Conservation (phyloP, 2,113 vertebrate genomes). For the Leptobrachium ailaonicum region DNA sequence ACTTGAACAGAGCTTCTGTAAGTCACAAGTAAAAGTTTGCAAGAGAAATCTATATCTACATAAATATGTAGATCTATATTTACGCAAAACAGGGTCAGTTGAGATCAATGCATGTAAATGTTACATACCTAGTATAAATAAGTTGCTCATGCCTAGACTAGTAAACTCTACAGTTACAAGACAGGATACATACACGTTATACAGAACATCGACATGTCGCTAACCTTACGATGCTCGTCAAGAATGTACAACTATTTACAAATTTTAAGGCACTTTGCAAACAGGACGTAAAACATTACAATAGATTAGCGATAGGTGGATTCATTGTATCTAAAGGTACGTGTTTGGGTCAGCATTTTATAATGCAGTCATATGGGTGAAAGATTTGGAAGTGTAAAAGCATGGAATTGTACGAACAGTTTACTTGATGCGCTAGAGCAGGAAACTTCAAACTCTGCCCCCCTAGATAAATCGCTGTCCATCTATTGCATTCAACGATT, state of each 20-base stretch:
- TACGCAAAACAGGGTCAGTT: slow-evolving; percentile 68
- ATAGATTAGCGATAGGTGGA: not conserved
- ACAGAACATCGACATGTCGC: slow-evolving; percentile 74
- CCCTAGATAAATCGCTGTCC: too few species aligned
- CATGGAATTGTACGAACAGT: too few species aligned
- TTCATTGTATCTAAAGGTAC: too few species aligned
- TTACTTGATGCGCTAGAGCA: too few species aligned
- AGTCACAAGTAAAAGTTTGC: slow-evolving; percentile 71
- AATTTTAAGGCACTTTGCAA: slow-evolving; percentile 78
- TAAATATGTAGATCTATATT: not conserved
- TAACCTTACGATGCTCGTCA: slow-evolving; percentile 70
- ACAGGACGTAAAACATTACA: slow-evolving; percentile 52
- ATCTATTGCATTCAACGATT: too few species aligned
- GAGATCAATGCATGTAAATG: slow-evolving; percentile 71
- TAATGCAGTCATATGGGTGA: too few species aligned
- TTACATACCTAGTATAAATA: slow-evolving; percentile 73
- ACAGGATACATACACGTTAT: slow-evolving; percentile 74
- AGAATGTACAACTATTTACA: slow-evolving; percentile 75
- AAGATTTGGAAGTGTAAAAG: too few species aligned
- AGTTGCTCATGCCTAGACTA: slow-evolving; percentile 74
- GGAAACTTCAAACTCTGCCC: too few species aligned
- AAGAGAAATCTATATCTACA: slow-evolving; percentile 63
- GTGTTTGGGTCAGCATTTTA: too few species aligned
- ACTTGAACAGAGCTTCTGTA: slow-evolving; percentile 69
- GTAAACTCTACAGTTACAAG: slow-evolving; percentile 73